Evolutionary conservation across 2,888 invertebrate genomes (phyloP).

Genomic region (Pogonocherus hispidulus): DNA sequence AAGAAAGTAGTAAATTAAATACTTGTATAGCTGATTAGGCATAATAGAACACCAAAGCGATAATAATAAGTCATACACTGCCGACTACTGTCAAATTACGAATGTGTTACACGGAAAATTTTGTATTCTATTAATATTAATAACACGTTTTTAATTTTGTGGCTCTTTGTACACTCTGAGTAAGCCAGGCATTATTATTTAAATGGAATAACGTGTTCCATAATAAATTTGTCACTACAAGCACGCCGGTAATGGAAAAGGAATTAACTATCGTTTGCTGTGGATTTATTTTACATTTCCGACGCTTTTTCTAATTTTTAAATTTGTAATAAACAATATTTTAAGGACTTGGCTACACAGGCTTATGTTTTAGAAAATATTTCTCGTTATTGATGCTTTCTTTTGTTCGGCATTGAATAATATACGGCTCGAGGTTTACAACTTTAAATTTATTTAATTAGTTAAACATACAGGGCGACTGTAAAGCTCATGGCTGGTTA

Average conservation of each 20-base stretch:
- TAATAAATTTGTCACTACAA: conserved; percentile 6
- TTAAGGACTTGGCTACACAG: background rate
- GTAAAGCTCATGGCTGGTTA: no score
- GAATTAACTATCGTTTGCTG: background rate
- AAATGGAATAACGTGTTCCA: background rate
- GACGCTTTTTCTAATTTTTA: background rate
- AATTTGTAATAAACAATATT: conserved; percentile 1
- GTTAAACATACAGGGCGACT: no score
- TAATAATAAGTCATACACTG: background rate
- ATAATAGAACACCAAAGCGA: background rate
- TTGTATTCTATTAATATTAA: conserved; percentile 1
- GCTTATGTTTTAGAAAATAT: background rate
- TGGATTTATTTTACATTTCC: background rate
- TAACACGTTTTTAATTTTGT: background rate
- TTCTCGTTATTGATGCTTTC: background rate
- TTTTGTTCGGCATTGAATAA: no score
- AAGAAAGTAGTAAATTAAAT: no score
- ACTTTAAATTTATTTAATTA: no score
- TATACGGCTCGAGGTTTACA: no score
- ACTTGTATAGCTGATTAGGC: no score
- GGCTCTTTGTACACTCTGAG: background rate
- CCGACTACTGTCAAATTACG: conserved; percentile 1
- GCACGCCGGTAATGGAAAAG: background rate
- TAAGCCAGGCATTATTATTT: conserved; percentile 4
- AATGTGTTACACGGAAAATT: background rate